phyloP scores from a whole-genome alignment of 2,888 invertebrate genomes.

The Podabrus alpinus region DNA sequence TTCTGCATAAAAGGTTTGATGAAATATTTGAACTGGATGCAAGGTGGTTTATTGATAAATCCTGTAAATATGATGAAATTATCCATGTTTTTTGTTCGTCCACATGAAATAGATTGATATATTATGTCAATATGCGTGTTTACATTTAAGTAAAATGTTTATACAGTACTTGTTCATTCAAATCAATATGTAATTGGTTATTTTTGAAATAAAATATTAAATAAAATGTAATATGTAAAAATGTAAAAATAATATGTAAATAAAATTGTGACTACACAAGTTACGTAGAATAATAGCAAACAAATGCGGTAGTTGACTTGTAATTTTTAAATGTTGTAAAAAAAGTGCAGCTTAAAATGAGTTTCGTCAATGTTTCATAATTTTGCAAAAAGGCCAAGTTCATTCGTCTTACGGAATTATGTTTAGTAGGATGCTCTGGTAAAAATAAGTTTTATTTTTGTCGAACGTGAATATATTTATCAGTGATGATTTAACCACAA shows the following conservation, averaged over 20 bases:
- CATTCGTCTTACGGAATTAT: neutral
- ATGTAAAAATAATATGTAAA: too few relatives aligned
- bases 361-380: neutral
- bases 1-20: neutral
- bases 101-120: neutral
- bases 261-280: neutral
- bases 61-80: too few relatives aligned
- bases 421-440: neutral
- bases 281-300: neutral
- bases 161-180: neutral
- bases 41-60: neutral
- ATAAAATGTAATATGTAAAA: too few relatives aligned
- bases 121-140: neutral
- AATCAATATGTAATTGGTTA: neutral
- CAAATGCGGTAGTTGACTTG: neutral
- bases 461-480: neutral
- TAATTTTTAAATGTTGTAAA: neutral
- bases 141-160: neutral
- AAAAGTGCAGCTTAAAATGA: neutral
- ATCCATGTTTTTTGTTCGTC: neutral
- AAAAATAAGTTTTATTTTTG: neutral
- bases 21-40: neutral
- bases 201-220: neutral
- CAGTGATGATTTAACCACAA: neutral
- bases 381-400: neutral